phyloP scores from a whole-genome alignment of 2,113 vertebrate genomes.

The Xiphophorus maculatus region DNA sequence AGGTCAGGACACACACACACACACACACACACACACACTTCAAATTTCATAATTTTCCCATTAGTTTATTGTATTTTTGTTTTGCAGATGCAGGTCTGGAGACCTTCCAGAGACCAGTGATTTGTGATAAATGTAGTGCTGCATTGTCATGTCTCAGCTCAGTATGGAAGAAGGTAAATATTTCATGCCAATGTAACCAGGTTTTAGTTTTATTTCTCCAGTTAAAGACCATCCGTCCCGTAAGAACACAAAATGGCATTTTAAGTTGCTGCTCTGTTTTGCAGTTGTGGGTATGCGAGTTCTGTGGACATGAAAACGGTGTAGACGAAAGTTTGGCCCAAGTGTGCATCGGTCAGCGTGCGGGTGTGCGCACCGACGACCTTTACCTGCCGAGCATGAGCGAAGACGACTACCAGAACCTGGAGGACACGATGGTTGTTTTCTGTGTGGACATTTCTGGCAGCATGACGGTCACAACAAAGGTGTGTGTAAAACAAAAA shows the following conservation, averaged over 20 bases:
- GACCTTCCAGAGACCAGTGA: slow-evolving; percentile 60
- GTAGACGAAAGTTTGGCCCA: not conserved
- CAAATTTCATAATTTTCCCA: rapidly evolving
- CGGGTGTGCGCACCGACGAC: slow-evolving; percentile 63
- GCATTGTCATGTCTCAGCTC: slow-evolving; percentile 69
- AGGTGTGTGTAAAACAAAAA: slow-evolving; percentile 48
- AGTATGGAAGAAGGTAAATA: slow-evolving; percentile 59
- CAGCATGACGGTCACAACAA: slow-evolving; percentile 80
- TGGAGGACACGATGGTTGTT: slow-evolving; percentile 77
- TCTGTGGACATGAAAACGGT: slow-evolving; percentile 64
- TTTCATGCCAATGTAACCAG: not conserved
- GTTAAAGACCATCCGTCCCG: not conserved
- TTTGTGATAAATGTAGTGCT: slow-evolving; percentile 74
- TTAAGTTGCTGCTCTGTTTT: not conserved
- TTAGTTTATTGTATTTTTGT: not conserved
- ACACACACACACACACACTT: not conserved
- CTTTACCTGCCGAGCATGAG: slow-evolving; percentile 58
- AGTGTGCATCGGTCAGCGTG: slow-evolving; percentile 31
- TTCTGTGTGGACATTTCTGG: slow-evolving; percentile 83
- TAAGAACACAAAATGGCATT: not conserved
- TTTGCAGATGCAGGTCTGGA: slow-evolving; percentile 49
- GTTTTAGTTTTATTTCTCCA: not conserved
- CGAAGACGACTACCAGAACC: slow-evolving; percentile 77
- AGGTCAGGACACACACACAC: slow-evolving; percentile 48
- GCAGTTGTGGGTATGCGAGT: slow-evolving; percentile 80